Evolutionary conservation across 2,797 vertebrate species (phyloP).

Genomic region (Argya squamiceps): DNA sequence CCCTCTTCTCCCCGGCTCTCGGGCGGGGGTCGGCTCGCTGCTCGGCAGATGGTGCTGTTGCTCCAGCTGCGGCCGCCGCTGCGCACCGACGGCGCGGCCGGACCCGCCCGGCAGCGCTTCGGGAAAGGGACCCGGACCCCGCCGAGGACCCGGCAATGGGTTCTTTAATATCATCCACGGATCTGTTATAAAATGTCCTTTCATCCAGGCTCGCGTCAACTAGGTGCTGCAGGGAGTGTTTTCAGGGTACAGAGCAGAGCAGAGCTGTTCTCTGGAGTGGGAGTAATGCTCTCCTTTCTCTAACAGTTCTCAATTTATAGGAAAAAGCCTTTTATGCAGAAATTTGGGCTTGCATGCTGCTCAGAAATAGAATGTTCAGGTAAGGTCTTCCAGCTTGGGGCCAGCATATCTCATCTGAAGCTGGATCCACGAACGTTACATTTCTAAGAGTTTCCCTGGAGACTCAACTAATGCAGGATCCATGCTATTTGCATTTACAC

Average conservation of each 20-base stretch:
- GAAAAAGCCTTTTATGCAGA: background rate
- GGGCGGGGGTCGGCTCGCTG: too few species aligned
- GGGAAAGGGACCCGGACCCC: fast-evolving
- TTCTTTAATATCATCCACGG: fast-evolving
- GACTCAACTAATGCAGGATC: background rate
- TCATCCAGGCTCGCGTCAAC: background rate
- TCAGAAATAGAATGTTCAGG: background rate
- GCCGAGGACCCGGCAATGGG: fast-evolving
- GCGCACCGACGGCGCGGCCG: fast-evolving
- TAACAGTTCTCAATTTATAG: background rate
- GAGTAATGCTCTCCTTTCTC: background rate
- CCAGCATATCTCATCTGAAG: background rate
- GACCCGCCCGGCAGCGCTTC: fast-evolving
- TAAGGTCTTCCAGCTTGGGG: background rate
- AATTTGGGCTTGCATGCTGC: background rate
- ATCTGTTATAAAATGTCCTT: background rate
- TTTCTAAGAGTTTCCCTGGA: background rate
- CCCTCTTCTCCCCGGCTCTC: too few species aligned
- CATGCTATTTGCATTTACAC: background rate
- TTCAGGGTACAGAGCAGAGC: background rate
- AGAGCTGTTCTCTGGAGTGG: fast-evolving
- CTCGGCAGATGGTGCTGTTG: constrained; percentile 54
- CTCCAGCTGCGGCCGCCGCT: background rate
- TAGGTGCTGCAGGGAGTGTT: background rate
- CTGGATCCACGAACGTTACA: background rate